phyloP scores from a whole-genome alignment of 2,113 vertebrate species.

The Elachura formosa region DNA sequence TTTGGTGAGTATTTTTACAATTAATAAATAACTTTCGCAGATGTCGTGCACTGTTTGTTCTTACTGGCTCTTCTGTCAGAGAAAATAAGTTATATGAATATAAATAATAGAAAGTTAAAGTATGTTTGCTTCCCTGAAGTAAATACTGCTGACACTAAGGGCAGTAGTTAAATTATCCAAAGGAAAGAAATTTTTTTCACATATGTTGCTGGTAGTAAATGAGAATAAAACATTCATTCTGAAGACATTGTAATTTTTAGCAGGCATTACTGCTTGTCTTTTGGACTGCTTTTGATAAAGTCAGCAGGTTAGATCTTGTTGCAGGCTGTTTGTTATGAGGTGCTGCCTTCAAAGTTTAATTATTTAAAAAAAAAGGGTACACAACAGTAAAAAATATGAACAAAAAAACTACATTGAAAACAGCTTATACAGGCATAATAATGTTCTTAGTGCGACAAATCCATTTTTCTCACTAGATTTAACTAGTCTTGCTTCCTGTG shows the following conservation, averaged over 20 bases:
- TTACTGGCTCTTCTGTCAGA: background rate
- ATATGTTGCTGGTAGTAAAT: background rate
- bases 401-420: background rate
- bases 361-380: background rate
- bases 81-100: background rate
- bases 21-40: background rate
- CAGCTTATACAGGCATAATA: background rate
- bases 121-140: background rate
- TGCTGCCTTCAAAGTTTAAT: background rate
- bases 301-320: background rate
- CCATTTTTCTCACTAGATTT: background rate
- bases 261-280: background rate
- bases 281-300: background rate
- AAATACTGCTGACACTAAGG: background rate
- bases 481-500: background rate
- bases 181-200: background rate
- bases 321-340: background rate
- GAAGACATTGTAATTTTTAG: background rate
- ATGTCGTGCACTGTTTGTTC: background rate
- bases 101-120: background rate
- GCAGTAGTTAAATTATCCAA: background rate
- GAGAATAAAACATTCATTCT: background rate
- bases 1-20: background rate
- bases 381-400: background rate
- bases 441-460: background rate